Evolutionary conservation across 2,113 vertebrate genomes (phyloP), one percentile per base, ranked within the genome.

Genomic region (Propithecus coquereli): DNA sequence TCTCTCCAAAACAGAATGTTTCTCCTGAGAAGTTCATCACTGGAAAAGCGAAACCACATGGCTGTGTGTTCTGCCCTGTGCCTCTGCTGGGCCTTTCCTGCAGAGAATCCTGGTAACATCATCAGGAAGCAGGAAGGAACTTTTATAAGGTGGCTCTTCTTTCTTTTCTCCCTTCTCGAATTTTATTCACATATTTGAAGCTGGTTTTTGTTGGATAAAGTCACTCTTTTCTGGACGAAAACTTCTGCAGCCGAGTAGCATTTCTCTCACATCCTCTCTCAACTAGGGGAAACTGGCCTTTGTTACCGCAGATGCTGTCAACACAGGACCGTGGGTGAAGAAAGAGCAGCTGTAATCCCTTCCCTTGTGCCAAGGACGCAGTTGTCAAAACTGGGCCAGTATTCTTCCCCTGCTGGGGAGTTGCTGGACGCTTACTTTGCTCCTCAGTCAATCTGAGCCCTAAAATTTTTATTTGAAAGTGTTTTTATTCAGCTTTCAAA

Each of bases 401-500:
- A 7, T 22, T 54, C 16, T 20, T 89, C 27, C 43, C 74, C 77
- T 71, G 22, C 18, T 12, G 7, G 6, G 70, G 17, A 40, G 13
- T 50, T 34, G 45, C 94, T 59, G 45, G 66, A 22, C 50, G n/a
- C 47, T 77, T 2, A 6, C 23, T 2, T 23, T 12, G 23, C 52
- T 61, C 34, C 81, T 71, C 68, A 34, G 68, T 96, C 76, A 68
- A 12, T 71, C 59, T 57, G 52, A 85, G 47, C 34, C 70, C 96
- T 90, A 77, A 79, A 63, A 25, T 95, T 50, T 95, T 96, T 86
- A 54, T 80, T 68, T 12, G 76, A 86, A 87, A 65, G 57, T 59
- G 61, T 79, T 96, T 87, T 71, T 85, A 73, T 63, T 93, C 73
- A 40, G 37, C 59, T 73, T 95, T 94, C 89, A 92, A 82, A 96